Conservation (phyloP, 2,113 vertebrate genomes). For the Microtus pennsylvanicus region DNA sequence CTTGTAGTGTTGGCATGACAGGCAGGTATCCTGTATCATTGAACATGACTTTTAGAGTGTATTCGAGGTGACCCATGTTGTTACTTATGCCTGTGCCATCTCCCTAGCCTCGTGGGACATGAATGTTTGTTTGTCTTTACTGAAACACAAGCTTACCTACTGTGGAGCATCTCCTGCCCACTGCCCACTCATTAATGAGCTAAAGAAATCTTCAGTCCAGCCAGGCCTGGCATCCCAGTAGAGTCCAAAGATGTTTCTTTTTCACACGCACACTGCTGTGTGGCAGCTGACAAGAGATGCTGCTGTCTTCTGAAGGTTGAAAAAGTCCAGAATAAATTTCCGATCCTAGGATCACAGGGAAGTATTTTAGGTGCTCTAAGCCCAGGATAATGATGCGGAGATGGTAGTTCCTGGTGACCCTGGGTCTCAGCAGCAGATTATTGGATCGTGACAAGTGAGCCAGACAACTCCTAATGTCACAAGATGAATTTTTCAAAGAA, state of each 20-base stretch:
- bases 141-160: neutral
- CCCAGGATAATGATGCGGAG: neutral
- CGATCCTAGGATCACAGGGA: neutral
- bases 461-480: neutral
- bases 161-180: neutral
- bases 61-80: neutral
- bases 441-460: neutral
- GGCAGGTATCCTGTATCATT: neutral
- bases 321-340: slow-evolving; percentile 29
- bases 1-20: neutral
- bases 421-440: slow-evolving; percentile 26
- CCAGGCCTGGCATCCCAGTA: neutral
- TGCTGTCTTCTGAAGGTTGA: neutral
- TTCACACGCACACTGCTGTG: neutral
- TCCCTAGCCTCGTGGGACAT: no score
- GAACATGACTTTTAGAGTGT: neutral
- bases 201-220: neutral
- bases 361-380: neutral
- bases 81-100: no score
- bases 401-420: neutral
- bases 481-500: neutral
- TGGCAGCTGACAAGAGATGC: neutral
- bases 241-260: neutral
- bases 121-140: neutral
- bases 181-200: slow-evolving; percentile 20